Percentiles rank a stretch among this genome's conserved stretches.
Conservation (phyloP, 1,140 invertebrate species). For the Drosophila ambigua region DNA sequence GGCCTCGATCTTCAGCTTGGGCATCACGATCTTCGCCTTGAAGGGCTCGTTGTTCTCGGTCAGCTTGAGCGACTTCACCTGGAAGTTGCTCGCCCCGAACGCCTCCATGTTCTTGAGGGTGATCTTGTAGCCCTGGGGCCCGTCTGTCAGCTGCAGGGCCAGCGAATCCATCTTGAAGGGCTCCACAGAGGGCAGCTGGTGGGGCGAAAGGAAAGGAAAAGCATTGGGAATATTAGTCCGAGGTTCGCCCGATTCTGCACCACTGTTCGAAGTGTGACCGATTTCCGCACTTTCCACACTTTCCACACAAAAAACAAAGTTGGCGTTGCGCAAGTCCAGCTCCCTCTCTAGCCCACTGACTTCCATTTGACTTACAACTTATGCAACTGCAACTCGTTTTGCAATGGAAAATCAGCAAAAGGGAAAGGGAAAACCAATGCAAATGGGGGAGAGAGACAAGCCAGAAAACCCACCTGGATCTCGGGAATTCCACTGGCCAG, state of each 20-base stretch:
- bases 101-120: constrained; percentile 88
- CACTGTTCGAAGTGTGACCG: constrained; percentile 23
- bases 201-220: background rate
- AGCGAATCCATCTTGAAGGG: constrained; percentile 89
- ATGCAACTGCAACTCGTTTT: constrained; percentile 68
- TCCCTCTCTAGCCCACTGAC: constrained; percentile 44
- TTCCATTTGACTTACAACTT: constrained; percentile 54
- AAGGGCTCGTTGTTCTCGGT: constrained; percentile 86
- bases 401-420: constrained; percentile 17
- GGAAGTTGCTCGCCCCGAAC: constrained; percentile 89
- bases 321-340: constrained; percentile 51
- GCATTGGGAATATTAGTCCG: background rate
- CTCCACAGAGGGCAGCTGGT: constrained; percentile 87
- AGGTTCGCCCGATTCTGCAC: background rate
- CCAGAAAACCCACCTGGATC: constrained; percentile 84
- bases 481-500: constrained; percentile 88
- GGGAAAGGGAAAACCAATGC: constrained; percentile 5
- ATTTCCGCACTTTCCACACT: constrained; percentile 31
- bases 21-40: constrained; percentile 87
- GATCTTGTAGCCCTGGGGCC: constrained; percentile 89
- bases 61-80: constrained; percentile 87
- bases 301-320: constrained; percentile 4
- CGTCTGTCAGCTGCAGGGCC: constrained; percentile 88
- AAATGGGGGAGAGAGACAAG: background rate
- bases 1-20: constrained; percentile 87